Percentiles rank a stretch among this genome's conserved stretches.
Evolutionary conservation across 2,888 invertebrate species (phyloP).

Genomic region (Nowickia ferox): DNA sequence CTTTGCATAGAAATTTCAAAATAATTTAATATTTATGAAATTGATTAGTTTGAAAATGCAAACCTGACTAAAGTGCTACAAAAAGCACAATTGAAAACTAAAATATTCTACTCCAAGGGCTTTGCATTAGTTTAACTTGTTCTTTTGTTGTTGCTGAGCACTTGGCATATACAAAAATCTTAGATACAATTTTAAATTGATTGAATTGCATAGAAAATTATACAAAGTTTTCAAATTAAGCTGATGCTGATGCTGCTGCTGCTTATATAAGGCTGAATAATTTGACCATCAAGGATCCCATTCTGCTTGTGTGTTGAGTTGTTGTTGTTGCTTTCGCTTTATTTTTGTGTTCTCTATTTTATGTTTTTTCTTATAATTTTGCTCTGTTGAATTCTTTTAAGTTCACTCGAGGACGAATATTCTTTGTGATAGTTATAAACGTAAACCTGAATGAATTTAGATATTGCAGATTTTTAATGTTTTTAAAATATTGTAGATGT

Average conservation of each 20-base stretch:
- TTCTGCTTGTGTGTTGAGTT: neutral
- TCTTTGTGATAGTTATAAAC: slow-evolving; percentile 37
- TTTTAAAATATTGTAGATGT: too few species aligned
- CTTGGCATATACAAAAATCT: slow-evolving; percentile 2
- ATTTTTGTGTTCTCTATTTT: neutral
- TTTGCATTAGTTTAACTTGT: neutral
- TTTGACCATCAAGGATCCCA: slow-evolving; percentile 31
- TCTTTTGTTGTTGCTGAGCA: neutral
- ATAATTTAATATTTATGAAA: slow-evolving; percentile 17
- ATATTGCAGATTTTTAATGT: neutral
- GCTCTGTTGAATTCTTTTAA: slow-evolving; percentile 13
- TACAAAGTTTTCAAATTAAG: slow-evolving; percentile 47
- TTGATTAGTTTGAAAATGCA: neutral
- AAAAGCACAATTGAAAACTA: neutral
- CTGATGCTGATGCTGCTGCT: slow-evolving; percentile 45
- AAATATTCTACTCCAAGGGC: neutral
- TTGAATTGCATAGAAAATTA: slow-evolving; percentile 52
- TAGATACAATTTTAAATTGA: slow-evolving; percentile 45
- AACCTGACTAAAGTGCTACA: neutral
- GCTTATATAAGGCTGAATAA: slow-evolving; percentile 45
- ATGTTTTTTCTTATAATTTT: slow-evolving; percentile 2
- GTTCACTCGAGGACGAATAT: slow-evolving; percentile 46
- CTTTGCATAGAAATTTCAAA: neutral
- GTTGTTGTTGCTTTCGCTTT: neutral
- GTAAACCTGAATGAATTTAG: slow-evolving; percentile 36